Base-by-base conservation (phyloP, 2,113 vertebrate species). In the Calonectris borealis region DNA sequence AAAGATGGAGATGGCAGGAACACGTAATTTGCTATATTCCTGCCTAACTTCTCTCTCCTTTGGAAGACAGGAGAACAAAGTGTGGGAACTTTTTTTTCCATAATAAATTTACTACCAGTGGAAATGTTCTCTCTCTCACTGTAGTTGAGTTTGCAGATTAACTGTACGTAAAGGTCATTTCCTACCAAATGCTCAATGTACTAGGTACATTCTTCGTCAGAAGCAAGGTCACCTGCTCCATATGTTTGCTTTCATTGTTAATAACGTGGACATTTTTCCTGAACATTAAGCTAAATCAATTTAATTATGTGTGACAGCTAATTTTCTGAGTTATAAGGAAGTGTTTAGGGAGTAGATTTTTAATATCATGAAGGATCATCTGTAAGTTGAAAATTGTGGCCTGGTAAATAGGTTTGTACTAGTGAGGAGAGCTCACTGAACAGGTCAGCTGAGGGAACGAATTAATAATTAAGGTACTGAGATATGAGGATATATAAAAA, bases 251-350 rank as follows among this genome's bases (percentile, higher is more conserved):
- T 96, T 98, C 97, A 83, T 96, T 91, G 94, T 94, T 97, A 96
- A 98, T 96, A 96, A 95, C 7, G 17, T 87, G 83, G 72, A 90
- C 55, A n/a, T 94, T 96, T 97, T 94, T 94, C 66, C 85, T 91
- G 85, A 96, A 73, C 49, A 51, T 97, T 96, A 94, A 92, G 66
- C 80, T 84, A 95, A 97, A 96, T 97, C 97, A 97, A 94, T 29
- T 51, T 96, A 97, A 98, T 98, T 97, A 94, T 92, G 51, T 95
- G 87, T 98, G 98, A 97, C 98, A 98, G 97, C 87, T 98, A 96
- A 97, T 98, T 98, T 97, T 96, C 96, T 97, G 94, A 97, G 81
- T 91, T 95, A 96, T 96, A 93, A 84, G 89, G 85, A 97, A 86
- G 68, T 17, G 49, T 93, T 97, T 87, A 95, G 83, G 90, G 91